A percentile compares a stretch with the other conserved stretches of the same genome.
Evolutionary conservation across 1,140 invertebrate genomes (phyloP).

Genomic region (Nautilus pompilius): DNA sequence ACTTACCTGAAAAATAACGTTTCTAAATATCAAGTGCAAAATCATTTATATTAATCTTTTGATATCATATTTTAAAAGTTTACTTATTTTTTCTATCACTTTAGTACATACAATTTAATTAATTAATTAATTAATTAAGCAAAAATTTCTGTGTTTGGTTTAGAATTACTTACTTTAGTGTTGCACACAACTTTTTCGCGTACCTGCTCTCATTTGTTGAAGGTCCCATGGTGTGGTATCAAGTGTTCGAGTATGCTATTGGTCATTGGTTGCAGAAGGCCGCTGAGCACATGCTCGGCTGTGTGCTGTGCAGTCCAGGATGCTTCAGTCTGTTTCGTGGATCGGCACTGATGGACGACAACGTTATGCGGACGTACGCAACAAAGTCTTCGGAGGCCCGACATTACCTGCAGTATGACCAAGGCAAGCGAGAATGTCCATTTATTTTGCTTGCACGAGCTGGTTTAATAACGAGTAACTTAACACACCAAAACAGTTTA

Average conservation of each 20-base stretch:
- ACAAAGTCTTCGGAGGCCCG: conserved; percentile 58
- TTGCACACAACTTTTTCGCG: too few species aligned
- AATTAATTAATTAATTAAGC: too few species aligned
- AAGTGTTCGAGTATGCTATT: conserved; percentile 66
- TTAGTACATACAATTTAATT: too few species aligned
- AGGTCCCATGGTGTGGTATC: conserved; percentile 64
- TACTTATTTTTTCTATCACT: neutral
- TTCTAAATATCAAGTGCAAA: too few species aligned
- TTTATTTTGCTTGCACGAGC: neutral
- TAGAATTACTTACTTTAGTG: too few species aligned
- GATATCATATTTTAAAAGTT: neutral
- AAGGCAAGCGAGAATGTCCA: conserved; percentile 48
- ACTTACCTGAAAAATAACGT: too few species aligned
- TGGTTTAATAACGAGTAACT: neutral
- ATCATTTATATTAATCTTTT: neutral
- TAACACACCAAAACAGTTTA: too few species aligned
- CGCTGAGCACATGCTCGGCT: conserved; percentile 65
- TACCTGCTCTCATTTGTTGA: too few species aligned
- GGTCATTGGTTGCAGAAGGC: conserved; percentile 69
- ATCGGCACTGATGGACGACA: conserved; percentile 64
- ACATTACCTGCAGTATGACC: conserved; percentile 66
- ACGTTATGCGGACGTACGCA: conserved; percentile 64
- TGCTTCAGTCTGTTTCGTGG: conserved; percentile 64
- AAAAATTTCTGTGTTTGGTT: too few species aligned
- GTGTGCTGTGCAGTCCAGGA: conserved; percentile 64